Conservation (phyloP, 2,797 vertebrate genomes). For the Okamejei kenojei region DNA sequence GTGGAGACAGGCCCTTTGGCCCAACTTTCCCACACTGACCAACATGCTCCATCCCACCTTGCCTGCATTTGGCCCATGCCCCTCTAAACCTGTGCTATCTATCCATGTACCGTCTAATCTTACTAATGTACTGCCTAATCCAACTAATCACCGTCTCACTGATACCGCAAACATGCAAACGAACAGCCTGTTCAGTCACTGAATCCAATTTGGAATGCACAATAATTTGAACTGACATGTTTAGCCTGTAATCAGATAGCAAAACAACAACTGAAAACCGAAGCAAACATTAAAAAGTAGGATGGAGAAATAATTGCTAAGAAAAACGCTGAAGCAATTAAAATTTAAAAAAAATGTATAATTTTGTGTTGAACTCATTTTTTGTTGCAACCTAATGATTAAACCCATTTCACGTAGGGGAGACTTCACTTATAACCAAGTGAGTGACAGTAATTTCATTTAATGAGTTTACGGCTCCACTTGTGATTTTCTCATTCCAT, state of each 20-base stretch:
- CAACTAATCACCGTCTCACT: neutral
- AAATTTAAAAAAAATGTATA: conserved; percentile 11
- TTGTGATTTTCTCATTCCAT: conserved; percentile 17
- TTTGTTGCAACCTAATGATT: conserved; percentile 33
- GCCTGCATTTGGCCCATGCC: too few relatives aligned
- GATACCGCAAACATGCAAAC: too few relatives aligned
- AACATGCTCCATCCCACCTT: too few relatives aligned
- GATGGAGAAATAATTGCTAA: neutral
- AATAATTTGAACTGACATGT: conserved; percentile 30
- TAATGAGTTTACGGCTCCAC: conserved; percentile 32
- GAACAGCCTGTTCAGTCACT: neutral
- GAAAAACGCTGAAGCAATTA: neutral
- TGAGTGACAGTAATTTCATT: conserved; percentile 37
- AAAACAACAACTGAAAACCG: neutral
- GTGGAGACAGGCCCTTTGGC: too few relatives aligned
- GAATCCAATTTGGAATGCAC: neutral
- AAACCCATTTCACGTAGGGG: neutral
- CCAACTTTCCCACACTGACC: too few relatives aligned
- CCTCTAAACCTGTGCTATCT: too few relatives aligned
- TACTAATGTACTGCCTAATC: too few relatives aligned
- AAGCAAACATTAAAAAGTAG: neutral
- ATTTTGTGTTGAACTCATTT: conserved; percentile 2
- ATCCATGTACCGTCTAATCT: too few relatives aligned
- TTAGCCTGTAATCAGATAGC: conserved; percentile 7
- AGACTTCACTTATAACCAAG: neutral